Percentiles rank a stretch among this genome's conserved stretches.
Conservation (phyloP, 2,797 vertebrate genomes). For the Distichodus sexfasciatus region DNA sequence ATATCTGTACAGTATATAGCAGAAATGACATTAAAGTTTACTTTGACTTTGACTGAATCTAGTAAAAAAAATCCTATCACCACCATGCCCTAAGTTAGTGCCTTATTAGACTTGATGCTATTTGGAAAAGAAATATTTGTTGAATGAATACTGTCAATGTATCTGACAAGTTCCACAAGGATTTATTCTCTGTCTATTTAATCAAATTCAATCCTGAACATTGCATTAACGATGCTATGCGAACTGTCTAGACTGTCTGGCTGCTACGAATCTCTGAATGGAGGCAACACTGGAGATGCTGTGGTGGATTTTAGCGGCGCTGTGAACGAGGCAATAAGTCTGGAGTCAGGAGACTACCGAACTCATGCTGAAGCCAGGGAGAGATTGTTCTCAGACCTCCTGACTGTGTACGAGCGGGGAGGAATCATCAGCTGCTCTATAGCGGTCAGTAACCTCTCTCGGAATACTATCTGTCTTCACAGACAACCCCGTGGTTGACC, state of each 20-base stretch:
- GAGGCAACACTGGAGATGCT: conserved; percentile 88
- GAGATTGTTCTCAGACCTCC: conserved; percentile 82
- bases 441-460: conserved; percentile 64
- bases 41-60: too few species aligned
- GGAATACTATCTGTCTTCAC: too few species aligned
- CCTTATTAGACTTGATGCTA: too few species aligned
- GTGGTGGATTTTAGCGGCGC: conserved; percentile 94
- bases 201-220: background rate
- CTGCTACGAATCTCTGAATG: conserved; percentile 90
- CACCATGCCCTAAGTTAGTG: too few species aligned
- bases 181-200: background rate
- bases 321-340: conserved; percentile 80
- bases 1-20: too few species aligned
- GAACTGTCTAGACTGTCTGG: conserved; percentile 77
- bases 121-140: background rate
- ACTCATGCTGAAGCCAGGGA: conserved; percentile 69
- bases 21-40: too few species aligned
- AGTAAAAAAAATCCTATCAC: too few species aligned
- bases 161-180: background rate
- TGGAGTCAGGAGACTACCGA: conserved; percentile 62
- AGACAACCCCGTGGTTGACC: too few species aligned
- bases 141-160: background rate
- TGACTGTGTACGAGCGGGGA: conserved; percentile 80
- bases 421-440: conserved; percentile 92
- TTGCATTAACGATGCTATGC: background rate